Conservation (phyloP, 2,888 invertebrate species). For the Microctonus aethiopoides region DNA sequence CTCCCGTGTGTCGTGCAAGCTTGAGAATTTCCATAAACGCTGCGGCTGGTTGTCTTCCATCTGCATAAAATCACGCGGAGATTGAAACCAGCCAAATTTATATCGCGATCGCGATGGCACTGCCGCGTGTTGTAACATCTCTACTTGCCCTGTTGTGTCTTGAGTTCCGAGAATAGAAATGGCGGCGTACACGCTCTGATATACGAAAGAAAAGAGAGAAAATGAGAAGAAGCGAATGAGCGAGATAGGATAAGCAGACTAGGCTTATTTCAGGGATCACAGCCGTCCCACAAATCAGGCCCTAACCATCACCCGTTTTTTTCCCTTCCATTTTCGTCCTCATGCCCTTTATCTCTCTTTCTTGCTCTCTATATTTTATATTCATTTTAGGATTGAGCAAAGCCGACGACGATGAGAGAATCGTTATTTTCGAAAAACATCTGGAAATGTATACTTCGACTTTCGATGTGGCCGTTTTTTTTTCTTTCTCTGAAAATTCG, state of each 20-base stretch:
- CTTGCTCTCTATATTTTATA: neutral
- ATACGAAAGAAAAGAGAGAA: slow-evolving; percentile 17
- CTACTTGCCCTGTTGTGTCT: slow-evolving; percentile 35
- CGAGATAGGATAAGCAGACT: slow-evolving; percentile 31
- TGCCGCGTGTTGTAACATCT: slow-evolving; percentile 34
- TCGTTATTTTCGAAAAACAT: slow-evolving; percentile 54
- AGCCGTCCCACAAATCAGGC: slow-evolving; percentile 42
- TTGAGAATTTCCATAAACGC: slow-evolving; percentile 46
- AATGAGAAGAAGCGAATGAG: slow-evolving; percentile 13
- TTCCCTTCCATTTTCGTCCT: slow-evolving; percentile 17
- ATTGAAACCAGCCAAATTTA: slow-evolving; percentile 36
- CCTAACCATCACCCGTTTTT: slow-evolving; percentile 37
- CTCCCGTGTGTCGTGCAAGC: slow-evolving; percentile 33
- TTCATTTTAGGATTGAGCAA: slow-evolving; percentile 19
- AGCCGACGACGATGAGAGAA: slow-evolving; percentile 26
- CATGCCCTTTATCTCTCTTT: slow-evolving; percentile 5
- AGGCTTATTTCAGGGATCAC: slow-evolving; percentile 42
- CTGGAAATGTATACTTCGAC: slow-evolving; percentile 45
- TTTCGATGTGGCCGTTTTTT: slow-evolving; percentile 36
- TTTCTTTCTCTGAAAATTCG: slow-evolving; percentile 34
- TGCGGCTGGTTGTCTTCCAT: slow-evolving; percentile 36
- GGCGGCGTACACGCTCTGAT: slow-evolving; percentile 33
- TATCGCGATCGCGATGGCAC: slow-evolving; percentile 34
- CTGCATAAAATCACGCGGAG: slow-evolving; percentile 43
- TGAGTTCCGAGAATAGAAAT: slow-evolving; percentile 40